A percentile compares a stretch with the other conserved stretches of the same genome.
Evolutionary conservation across 2,797 vertebrate genomes (phyloP).

Genomic region (Acanthurus lineatus): DNA sequence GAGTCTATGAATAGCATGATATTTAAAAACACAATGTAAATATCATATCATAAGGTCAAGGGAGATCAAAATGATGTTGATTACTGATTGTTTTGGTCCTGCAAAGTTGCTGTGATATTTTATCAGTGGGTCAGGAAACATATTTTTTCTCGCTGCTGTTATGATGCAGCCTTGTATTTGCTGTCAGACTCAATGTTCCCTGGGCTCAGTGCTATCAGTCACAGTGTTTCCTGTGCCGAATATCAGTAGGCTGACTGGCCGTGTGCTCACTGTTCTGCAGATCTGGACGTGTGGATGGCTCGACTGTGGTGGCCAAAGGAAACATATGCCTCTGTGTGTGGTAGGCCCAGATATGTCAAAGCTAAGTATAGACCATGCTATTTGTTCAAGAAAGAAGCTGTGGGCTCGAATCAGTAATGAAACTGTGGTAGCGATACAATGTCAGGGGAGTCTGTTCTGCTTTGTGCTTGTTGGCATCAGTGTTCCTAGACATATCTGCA

Average conservation of each 20-base stretch:
- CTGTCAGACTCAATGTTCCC: slow-evolving; percentile 22
- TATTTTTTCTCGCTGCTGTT: slow-evolving; percentile 24
- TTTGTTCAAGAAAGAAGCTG: slow-evolving; percentile 62
- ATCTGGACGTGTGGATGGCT: slow-evolving; percentile 63
- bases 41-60: background rate
- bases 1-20: background rate
- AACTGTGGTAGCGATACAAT: slow-evolving; percentile 51
- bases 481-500: slow-evolving; percentile 50
- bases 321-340: slow-evolving; percentile 82
- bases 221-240: slow-evolving; percentile 49
- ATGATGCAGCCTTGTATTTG: slow-evolving; percentile 37
- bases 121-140: background rate
- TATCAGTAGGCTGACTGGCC: slow-evolving; percentile 48
- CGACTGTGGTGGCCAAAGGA: slow-evolving; percentile 59
- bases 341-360: slow-evolving; percentile 69
- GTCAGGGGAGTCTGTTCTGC: slow-evolving; percentile 53
- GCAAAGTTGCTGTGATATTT: background rate
- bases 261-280: slow-evolving; percentile 53
- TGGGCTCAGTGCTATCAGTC: slow-evolving; percentile 22
- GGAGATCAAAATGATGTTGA: background rate
- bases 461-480: slow-evolving; percentile 57
- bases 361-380: slow-evolving; percentile 74
- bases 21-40: background rate
- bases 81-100: background rate
- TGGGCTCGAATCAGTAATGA: slow-evolving; percentile 61